Base-by-base conservation (phyloP, 2,888 invertebrate species). In the Drosophila neotestacea region DNA sequence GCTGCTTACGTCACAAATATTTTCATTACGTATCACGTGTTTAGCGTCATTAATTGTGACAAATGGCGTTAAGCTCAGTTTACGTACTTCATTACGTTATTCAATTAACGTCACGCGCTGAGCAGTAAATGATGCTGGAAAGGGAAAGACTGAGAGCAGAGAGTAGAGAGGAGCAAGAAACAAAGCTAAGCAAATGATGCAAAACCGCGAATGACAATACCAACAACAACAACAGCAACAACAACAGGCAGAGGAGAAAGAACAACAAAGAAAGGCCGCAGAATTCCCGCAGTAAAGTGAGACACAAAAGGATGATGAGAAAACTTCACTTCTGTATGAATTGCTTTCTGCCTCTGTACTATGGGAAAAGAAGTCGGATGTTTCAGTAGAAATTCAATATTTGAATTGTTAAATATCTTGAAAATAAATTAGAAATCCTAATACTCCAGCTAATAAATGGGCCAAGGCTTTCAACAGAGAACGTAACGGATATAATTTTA, bases 21-120 rank as follows among this genome's bases (percentile, higher is more conserved):
- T 41, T 55, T 34, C 13, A 22, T 41, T 41, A 34, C 59, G 59
- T 39, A 34, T 32, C 34, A 41, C 32, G 48, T 48, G 28, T 36
- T 60, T 34, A 62, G 38, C 55, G 22, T 73, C 69, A 66, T 70
- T 69, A 74, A 66, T 71, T 67, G 64, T 59, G 75, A 67, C 75
- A 64, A 62, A 73, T 75, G 73, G 60, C 63, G 64, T 77, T 78
- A 78, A 66, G 58, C 70, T 58, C 58, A 66, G 66, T 74, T 78
- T 67, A 77, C 71, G 77, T 74, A 63, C 77, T 76, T 76, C 76
- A 77, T 73, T 76, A 76, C 77, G 76, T 77, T 77, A 76, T 76
- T 76, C 76, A 77, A 76, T 76, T 76, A 76, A 66, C 70, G 77
- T 77, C 77, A 65, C 65, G 65, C 46, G 62, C 73, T 42, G 52